Percentiles rank a stretch among this genome's conserved stretches.
These are phyloP conservation scores for Carollia perspicillata DNA, from an alignment of 2,113 vertebrate genomes.

Conservation along the genomic window DNA sequence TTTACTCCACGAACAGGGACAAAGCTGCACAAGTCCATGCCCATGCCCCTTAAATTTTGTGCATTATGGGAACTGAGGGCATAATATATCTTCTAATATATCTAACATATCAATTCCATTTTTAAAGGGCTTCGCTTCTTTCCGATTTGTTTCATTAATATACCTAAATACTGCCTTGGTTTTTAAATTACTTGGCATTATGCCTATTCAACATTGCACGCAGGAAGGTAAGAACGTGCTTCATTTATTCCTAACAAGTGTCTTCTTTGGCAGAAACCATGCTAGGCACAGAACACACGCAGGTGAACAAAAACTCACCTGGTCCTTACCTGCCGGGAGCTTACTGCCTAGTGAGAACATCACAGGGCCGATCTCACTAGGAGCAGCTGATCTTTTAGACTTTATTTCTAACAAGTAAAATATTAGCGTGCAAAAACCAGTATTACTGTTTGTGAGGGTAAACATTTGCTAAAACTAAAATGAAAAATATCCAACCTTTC, in stretches of 20 bases:
- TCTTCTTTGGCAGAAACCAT: neutral
- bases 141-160: slow-evolving; percentile 5
- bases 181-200: neutral
- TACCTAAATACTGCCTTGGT: neutral
- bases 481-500: neutral
- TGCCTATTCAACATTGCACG: neutral
- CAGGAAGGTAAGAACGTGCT: neutral
- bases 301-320: neutral
- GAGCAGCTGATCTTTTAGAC: neutral
- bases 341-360: neutral
- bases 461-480: neutral
- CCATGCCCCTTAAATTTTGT: accelerated
- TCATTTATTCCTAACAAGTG: neutral
- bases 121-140: neutral
- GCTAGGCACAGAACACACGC: neutral
- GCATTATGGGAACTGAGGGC: neutral
- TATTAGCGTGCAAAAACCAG: neutral
- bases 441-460: neutral
- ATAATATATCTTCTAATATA: neutral
- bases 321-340: accelerated
- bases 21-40: neutral
- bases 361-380: neutral
- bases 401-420: neutral
- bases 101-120: neutral
- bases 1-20: neutral